Evolutionary conservation across 2,113 vertebrate species (phyloP), one percentile per base, ranked within the genome.

Genomic region (Bathybates hornii): DNA sequence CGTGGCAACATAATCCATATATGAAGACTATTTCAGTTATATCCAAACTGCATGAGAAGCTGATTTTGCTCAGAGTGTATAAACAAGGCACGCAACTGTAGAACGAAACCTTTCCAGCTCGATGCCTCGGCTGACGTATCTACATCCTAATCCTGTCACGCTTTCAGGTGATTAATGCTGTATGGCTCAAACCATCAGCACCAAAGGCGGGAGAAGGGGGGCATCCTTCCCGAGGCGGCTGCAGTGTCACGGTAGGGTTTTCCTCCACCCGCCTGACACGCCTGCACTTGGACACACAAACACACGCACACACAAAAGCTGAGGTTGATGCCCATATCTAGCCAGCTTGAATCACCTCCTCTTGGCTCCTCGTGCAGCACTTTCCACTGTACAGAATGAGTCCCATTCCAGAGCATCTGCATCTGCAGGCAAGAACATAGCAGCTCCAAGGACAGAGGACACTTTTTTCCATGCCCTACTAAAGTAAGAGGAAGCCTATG

Each of bases 201-300:
- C 88, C 82, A 78, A 88, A 89, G 89, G 88, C 71, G 54, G 83
- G 21, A 13, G 53, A 5, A 32, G 57, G 86, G 91, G 93, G 85
- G 89, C 94, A 95, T 97, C 94, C 95, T 95, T 97, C 96, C 95
- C 95, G 94, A 87, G 90, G 19, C 14, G 50, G 84, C 84, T 92
- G 90, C 89, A 78, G 91, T 91, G 89, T 95, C 92, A 93, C 56
- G 24, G 71, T 85, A 85, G 91, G 93, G 89, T 90, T 95, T 93
- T 95, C 93, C 94, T 94, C 89, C 81, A 56, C 87, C 82, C 10
- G 36, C 8, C 82, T 81, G 82, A 88, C 83, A 89, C 45, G 81
- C 81, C 87, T 86, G 61, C 82, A 84, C 76, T 90, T 29, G 7
- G 45, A 92, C 81, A 10, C 81, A 79, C 24, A 78, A 34, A 85